Percentiles rank a stretch among this genome's conserved stretches.
phyloP scores from a whole-genome alignment of 1,140 invertebrate genomes.

The Drosophila setifemur region DNA sequence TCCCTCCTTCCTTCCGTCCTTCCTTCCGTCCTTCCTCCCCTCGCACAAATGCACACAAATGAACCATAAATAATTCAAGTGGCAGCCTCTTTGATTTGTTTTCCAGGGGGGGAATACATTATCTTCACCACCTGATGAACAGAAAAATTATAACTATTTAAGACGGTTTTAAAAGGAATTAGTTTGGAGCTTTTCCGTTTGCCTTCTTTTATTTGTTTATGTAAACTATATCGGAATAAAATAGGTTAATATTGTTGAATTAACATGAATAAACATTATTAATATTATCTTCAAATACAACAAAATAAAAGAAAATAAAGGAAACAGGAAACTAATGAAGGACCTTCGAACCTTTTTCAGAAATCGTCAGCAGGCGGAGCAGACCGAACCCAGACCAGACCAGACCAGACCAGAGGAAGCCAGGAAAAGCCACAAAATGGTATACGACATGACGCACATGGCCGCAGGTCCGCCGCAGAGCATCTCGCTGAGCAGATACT shows the following conservation, averaged over 20 bases:
- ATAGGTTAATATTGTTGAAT: no score
- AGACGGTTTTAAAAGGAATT: no score
- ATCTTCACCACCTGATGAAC: no score
- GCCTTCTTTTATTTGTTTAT: no score
- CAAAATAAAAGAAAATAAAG: no score
- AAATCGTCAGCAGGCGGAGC: neutral
- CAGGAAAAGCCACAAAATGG: conserved; percentile 45
- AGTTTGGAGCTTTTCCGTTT: no score
- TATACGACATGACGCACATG: conserved; percentile 81
- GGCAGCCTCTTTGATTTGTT: conserved; percentile 17
- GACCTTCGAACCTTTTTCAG: neutral
- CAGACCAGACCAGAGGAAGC: neutral
- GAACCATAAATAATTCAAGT: conserved; percentile 61
- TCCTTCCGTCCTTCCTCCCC: conserved; percentile 34
- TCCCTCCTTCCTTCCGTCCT: conserved; percentile 15
- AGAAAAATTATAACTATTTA: no score
- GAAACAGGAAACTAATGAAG: no score
- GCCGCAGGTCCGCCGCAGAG: conserved; percentile 70
- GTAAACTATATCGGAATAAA: no score
- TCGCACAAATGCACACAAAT: conserved; percentile 25
- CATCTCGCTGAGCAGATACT: conserved; percentile 77
- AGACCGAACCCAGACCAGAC: neutral
- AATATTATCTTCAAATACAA: no score
- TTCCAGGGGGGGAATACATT: no score
- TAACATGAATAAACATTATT: no score